Evolutionary conservation across 2,888 invertebrate species (phyloP).

Genomic region (Patella ulyssiponensis): DNA sequence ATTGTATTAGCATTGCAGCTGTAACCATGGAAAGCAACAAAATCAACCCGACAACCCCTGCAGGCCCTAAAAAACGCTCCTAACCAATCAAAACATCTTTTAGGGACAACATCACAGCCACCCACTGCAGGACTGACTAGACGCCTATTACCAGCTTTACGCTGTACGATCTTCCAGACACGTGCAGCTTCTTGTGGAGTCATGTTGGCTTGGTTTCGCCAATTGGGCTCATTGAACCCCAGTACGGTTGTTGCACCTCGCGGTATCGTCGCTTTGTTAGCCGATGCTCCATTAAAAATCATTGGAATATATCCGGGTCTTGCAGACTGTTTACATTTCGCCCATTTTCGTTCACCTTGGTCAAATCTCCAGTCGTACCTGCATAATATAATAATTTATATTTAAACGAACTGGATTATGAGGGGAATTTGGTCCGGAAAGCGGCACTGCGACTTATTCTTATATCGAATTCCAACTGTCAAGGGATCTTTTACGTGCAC

Average conservation of each 20-base stretch:
- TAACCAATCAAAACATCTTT: slow-evolving; percentile 43
- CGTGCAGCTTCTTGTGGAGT: slow-evolving; percentile 40
- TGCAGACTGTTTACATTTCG: too few species aligned
- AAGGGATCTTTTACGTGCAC: too few species aligned
- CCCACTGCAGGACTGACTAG: slow-evolving; percentile 51
- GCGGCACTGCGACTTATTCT: too few species aligned
- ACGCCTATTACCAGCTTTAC: slow-evolving; percentile 28
- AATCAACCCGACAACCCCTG: slow-evolving; percentile 44
- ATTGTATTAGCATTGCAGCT: slow-evolving; percentile 38
- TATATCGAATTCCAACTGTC: too few species aligned
- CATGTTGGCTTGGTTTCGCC: slow-evolving; percentile 42
- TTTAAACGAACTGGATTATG: too few species aligned
- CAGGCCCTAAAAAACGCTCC: slow-evolving; percentile 47
- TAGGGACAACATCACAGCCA: slow-evolving; percentile 19
- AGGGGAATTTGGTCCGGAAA: too few species aligned
- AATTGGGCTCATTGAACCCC: slow-evolving; percentile 53
- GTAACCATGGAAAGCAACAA: slow-evolving; percentile 49
- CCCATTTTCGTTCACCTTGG: too few species aligned
- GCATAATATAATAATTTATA: too few species aligned
- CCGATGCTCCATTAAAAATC: too few species aligned
- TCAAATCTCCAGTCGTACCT: too few species aligned
- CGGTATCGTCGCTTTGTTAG: slow-evolving; percentile 15
- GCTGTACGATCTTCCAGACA: slow-evolving; percentile 43
- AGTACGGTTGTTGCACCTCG: slow-evolving; percentile 37
- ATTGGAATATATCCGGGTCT: too few species aligned